These are phyloP conservation scores for Tachysurus vachellii DNA, from an alignment of 2,113 vertebrate species.

Conservation along the genomic window DNA sequence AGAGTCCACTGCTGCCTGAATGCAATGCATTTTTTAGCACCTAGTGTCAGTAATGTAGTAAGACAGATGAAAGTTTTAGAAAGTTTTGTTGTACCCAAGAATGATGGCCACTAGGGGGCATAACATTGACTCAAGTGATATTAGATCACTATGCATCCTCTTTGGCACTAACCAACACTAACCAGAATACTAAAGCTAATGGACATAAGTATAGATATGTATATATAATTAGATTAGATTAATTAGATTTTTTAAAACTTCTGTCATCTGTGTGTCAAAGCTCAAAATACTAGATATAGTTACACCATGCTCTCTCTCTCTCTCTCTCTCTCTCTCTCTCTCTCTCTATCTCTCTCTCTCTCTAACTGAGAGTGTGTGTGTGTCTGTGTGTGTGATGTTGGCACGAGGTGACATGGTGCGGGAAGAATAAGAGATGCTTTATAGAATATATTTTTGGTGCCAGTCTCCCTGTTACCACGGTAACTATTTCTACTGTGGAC, in stretches of 20 bases:
- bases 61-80: not conserved
- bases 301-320: not conserved
- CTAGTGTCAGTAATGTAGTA: not conserved
- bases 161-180: not conserved
- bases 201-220: too few relatives aligned
- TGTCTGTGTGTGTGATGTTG: constrained; percentile 38
- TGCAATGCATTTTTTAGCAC: not conserved
- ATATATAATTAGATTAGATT: too few relatives aligned
- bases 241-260: too few relatives aligned
- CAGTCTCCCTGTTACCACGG: constrained; percentile 75
- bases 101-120: constrained; percentile 21
- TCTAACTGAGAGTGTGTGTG: not conserved
- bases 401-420: constrained; percentile 60
- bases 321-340: not conserved
- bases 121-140: not conserved
- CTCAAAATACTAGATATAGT: not conserved
- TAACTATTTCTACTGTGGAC: constrained; percentile 69
- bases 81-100: not conserved
- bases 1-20: not conserved
- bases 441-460: constrained; percentile 76
- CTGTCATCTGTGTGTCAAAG: not conserved
- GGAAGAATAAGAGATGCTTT: constrained; percentile 69
- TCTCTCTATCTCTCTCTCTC: not conserved
- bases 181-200: not conserved
- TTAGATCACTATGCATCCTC: not conserved